These are phyloP conservation scores for Torymus aiolomorphi DNA, from an alignment of 2,888 invertebrate species.

Conservation along the genomic window DNA sequence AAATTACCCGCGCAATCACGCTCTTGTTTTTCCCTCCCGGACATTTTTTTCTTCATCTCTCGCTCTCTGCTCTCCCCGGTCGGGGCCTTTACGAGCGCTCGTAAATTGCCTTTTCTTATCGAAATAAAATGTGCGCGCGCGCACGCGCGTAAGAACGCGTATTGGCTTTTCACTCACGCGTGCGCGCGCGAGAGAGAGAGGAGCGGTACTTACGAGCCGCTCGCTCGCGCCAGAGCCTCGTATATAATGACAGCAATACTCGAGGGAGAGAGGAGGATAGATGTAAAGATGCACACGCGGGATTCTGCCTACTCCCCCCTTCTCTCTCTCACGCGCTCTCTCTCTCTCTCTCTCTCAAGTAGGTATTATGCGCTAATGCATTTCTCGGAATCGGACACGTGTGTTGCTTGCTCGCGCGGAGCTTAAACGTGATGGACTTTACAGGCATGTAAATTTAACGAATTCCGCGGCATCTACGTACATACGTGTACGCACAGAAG, in stretches of 20 bases:
- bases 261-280: neutral
- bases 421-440: constrained; percentile 29
- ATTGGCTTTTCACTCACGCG: constrained; percentile 52
- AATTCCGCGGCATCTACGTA: constrained; percentile 21
- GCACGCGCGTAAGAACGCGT: constrained; percentile 27
- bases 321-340: no score
- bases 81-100: constrained; percentile 40
- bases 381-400: constrained; percentile 56
- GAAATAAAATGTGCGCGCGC: constrained; percentile 49
- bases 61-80: neutral
- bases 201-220: constrained; percentile 43
- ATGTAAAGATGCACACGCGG: no score
- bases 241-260: constrained; percentile 56
- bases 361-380: constrained; percentile 56
- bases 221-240: constrained; percentile 13
- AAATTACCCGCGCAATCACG: constrained; percentile 25
- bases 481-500: no score
- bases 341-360: constrained; percentile 43
- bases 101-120: constrained; percentile 58
- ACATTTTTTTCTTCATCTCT: constrained; percentile 27
- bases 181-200: neutral
- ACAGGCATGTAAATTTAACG: constrained; percentile 52
- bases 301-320: neutral
- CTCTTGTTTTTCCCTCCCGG: neutral
- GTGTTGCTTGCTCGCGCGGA: neutral